A percentile compares a stretch with the other conserved stretches of the same genome.
These are phyloP conservation scores for human DNA, from an alignment of 2,113 vertebrate species.

Conservation along the genomic window GRCh38 chr7:80402001-80402500, in stretches of 20 bases:
- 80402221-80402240: neutral
- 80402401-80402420: neutral
- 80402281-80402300: neutral
- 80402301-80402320: neutral
- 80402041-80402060: neutral
- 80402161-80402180: neutral
- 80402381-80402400: neutral
- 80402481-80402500: neutral
- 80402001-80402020: conserved; percentile 1
- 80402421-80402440: neutral
- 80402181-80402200: neutral
- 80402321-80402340: neutral
- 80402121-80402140: neutral
- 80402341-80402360: neutral
- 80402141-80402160: neutral
- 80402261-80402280: neutral
- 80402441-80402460: neutral
- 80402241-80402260: neutral
- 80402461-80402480: neutral
- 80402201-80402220: neutral
- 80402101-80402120: neutral
- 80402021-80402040: neutral
- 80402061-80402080: neutral
- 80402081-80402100: neutral
- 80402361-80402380: neutral